phyloP scores from a whole-genome alignment of 2,797 vertebrate genomes.

The Caiman crocodilus region DNA sequence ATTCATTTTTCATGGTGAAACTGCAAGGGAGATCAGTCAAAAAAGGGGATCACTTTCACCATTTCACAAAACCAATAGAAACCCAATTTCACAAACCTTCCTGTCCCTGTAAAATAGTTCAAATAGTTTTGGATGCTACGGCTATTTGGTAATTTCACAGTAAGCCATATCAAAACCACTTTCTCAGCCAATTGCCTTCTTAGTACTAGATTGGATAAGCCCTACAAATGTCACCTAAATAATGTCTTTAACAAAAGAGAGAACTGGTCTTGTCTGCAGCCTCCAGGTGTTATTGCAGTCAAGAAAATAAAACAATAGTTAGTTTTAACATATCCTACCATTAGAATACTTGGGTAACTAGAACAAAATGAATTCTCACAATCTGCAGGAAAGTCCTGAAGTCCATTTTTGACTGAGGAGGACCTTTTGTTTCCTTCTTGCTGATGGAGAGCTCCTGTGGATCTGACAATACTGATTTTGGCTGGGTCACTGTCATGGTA shows the following conservation, averaged over 20 bases:
- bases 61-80: constrained; percentile 19
- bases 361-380: constrained; percentile 33
- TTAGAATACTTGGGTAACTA: neutral
- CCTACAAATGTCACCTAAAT: neutral
- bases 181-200: constrained; percentile 1
- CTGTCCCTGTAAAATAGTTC: constrained; percentile 20
- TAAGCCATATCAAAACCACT: neutral
- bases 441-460: neutral
- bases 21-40: neutral
- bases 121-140: constrained; percentile 13
- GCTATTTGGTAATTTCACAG: constrained; percentile 18
- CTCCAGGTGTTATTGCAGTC: neutral
- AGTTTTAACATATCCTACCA: rapidly evolving
- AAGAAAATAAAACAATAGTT: neutral
- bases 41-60: constrained; percentile 15
- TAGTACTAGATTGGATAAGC: constrained; percentile 7
- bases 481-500: neutral
- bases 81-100: constrained; percentile 23
- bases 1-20: neutral
- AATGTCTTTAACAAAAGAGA: neutral
- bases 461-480: neutral
- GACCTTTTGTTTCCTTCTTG: constrained; percentile 31
- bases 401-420: constrained; percentile 22
- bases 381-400: constrained; percentile 46
- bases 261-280: neutral